phyloP scores from a whole-genome alignment of 2,113 vertebrate species.

The Oxyura jamaicensis region DNA sequence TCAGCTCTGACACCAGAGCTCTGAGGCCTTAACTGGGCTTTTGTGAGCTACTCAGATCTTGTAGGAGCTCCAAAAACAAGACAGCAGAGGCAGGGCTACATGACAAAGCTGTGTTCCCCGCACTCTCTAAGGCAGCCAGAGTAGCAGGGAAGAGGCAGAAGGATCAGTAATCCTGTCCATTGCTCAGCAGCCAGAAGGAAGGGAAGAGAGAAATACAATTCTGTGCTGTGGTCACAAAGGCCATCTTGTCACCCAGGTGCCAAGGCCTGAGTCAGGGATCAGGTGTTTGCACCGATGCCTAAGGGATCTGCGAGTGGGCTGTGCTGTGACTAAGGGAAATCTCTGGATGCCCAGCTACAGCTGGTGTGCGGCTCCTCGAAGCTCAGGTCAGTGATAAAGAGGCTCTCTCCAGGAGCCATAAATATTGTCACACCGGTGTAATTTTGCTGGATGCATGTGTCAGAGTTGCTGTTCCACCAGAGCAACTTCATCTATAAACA shows the following conservation, averaged over 20 bases:
- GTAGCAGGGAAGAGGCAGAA: neutral
- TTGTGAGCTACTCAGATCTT: neutral
- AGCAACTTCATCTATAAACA: constrained; percentile 59
- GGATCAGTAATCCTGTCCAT: neutral
- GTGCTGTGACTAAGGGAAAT: neutral
- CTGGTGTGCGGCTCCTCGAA: neutral
- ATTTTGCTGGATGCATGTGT: constrained; percentile 42
- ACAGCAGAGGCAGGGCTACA: neutral
- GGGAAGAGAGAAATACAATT: neutral
- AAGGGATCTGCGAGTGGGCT: neutral
- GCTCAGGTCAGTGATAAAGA: constrained; percentile 53
- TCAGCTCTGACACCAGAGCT: neutral
- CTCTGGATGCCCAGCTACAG: neutral
- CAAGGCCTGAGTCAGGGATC: neutral
- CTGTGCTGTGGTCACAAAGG: neutral
- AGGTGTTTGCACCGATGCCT: neutral
- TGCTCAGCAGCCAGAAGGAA: neutral
- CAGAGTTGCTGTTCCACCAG: constrained; percentile 45
- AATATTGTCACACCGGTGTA: constrained; percentile 53
- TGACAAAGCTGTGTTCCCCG: neutral
- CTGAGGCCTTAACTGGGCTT: neutral
- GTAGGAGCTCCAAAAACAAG: neutral
- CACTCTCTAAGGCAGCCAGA: neutral
- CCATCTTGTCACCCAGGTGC: neutral
- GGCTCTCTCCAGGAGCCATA: constrained; percentile 46